These are phyloP conservation scores for Epicampocera succincta DNA, from an alignment of 2,888 invertebrate genomes.

Conservation along the genomic window DNA sequence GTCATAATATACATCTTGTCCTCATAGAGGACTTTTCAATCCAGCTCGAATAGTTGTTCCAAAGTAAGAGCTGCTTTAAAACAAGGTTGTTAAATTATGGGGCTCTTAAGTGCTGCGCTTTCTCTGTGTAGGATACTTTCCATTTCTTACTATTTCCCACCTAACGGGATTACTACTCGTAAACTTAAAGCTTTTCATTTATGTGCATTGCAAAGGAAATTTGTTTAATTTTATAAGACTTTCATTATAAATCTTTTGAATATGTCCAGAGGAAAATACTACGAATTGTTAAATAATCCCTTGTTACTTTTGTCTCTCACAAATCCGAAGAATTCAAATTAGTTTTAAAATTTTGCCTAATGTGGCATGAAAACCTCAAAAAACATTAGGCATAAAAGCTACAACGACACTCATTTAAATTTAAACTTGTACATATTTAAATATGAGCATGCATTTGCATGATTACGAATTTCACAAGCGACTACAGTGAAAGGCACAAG, in stretches of 20 bases:
- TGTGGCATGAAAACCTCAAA: slow-evolving; percentile 57
- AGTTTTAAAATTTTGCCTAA: slow-evolving; percentile 58
- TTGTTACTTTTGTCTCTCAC: slow-evolving; percentile 32
- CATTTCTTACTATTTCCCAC: too few relatives aligned
- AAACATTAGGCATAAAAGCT: slow-evolving; percentile 69
- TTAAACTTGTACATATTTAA: slow-evolving; percentile 72
- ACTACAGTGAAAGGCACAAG: slow-evolving; percentile 37
- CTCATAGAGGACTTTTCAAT: too few relatives aligned
- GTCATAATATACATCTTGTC: too few relatives aligned
- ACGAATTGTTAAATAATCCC: slow-evolving; percentile 25
- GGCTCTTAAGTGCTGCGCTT: too few relatives aligned
- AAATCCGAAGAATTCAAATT: slow-evolving; percentile 63
- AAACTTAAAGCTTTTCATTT: too few relatives aligned
- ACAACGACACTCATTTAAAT: slow-evolving; percentile 67
- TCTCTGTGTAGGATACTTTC: too few relatives aligned
- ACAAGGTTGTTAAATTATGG: too few relatives aligned
- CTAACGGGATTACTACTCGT: too few relatives aligned
- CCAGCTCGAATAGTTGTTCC: too few relatives aligned
- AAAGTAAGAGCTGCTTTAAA: too few relatives aligned
- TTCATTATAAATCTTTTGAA: slow-evolving; percentile 37
- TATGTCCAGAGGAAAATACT: slow-evolving; percentile 15
- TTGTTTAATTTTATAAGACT: slow-evolving; percentile 41
- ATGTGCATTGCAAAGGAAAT: slow-evolving; percentile 1
- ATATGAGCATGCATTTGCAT: slow-evolving; percentile 67
- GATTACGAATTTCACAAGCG: slow-evolving; percentile 19